Evolutionary conservation across 2,888 invertebrate genomes (phyloP), one percentile per base, ranked within the genome.

Genomic region (Nymphalis c-album): DNA sequence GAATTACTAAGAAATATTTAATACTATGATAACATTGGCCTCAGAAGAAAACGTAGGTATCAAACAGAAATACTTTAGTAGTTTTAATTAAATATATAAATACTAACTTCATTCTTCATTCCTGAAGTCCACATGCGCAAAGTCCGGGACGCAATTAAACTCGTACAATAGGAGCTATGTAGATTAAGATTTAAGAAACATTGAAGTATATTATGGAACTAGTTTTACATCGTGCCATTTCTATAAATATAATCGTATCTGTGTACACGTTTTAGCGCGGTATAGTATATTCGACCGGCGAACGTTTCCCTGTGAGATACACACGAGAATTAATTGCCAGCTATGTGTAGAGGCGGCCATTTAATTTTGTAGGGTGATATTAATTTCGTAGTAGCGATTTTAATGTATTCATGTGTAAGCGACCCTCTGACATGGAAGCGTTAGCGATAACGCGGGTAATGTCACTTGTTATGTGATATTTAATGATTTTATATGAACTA

Each of bases 381-480:
- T 85, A 85, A 86, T 87, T 86, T 84, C 77, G 82, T 87, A 87
- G 85, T 84, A 81, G 83, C 79, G 84, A 85, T 85, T 85, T 80
- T 78, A 79, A 75, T 76, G 80, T 75, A 79, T 81, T 84, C 81
- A 80, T 77, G 78, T 78, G 77, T 78, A 50, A 77, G 77, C 80
- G 78, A 22, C 72, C 78, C 79, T 55, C 53, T 81, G 82, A 79
- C 76, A 80, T 74, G 75, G 78, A 40, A 40, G 57, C 81, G 85
- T 79, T 80, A 80, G 78, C 80, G 79, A 80, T 88, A 84, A 82
- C 80, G 76, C 88, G 85, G 86, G 26, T 57, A 57, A 57, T 22
- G 31, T 55, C 55, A 35, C 57, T 16, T 57, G 31, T 31, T 35
- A n/a, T 18, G 17, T 35, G 10, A 5, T 57, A 31, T 17, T 26